A percentile compares a stretch with the other conserved stretches of the same genome.
phyloP scores from a whole-genome alignment of 2,888 invertebrate genomes.

The Drosophila paracracens region DNA sequence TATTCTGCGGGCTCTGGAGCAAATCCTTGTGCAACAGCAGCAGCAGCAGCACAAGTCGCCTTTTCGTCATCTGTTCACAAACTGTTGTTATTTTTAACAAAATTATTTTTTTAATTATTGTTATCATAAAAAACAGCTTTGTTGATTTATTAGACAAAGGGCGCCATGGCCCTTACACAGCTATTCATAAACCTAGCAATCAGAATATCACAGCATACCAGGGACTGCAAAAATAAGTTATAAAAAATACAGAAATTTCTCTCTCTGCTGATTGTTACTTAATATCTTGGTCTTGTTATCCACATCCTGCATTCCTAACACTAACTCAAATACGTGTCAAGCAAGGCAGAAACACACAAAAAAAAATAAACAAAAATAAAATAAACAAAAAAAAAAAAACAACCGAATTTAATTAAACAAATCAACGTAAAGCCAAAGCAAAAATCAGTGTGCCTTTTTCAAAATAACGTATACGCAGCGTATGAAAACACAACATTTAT shows the following conservation, averaged over 20 bases:
- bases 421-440: conserved; percentile 35
- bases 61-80: conserved; percentile 43
- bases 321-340: conserved; percentile 10
- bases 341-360: conserved; percentile 7
- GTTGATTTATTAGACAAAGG: conserved; percentile 48
- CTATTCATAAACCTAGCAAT: conserved; percentile 34
- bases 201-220: conserved; percentile 29
- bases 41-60: conserved; percentile 18
- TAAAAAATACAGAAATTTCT: neutral
- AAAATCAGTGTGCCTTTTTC: conserved; percentile 26
- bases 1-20: conserved; percentile 46
- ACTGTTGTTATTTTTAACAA: conserved; percentile 56
- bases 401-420: conserved; percentile 45
- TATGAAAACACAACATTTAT: conserved; percentile 34
- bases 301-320: conserved; percentile 11
- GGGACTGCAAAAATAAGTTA: conserved; percentile 6
- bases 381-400: neutral
- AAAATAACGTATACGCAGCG: conserved; percentile 37
- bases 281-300: conserved; percentile 12
- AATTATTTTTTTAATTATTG: conserved; percentile 78
- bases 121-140: conserved; percentile 68
- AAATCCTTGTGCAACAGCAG: conserved; percentile 44
- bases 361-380: neutral
- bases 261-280: conserved; percentile 9
- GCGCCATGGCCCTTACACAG: neutral